phyloP scores from a whole-genome alignment of 1,140 invertebrate species.

The Reticulitermes speratus region DNA sequence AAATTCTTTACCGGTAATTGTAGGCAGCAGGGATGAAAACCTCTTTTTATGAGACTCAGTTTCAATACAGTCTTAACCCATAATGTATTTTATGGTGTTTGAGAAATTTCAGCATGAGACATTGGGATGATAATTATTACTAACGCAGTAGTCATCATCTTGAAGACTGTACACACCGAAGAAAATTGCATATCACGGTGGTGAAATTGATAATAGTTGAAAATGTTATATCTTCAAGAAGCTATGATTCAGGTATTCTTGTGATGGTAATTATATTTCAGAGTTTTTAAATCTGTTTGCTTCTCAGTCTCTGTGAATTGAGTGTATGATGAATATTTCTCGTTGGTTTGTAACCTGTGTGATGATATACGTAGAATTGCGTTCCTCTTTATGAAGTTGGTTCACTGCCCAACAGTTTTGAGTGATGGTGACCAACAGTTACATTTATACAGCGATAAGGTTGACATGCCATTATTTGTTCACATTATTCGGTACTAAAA shows the following conservation, averaged over 20 bases:
- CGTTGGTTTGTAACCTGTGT: neutral
- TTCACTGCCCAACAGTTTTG: neutral
- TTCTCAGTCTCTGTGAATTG: neutral
- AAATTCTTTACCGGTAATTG: neutral
- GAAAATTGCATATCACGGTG: neutral
- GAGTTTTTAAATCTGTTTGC: no score
- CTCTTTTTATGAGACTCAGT: neutral
- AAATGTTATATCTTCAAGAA: neutral
- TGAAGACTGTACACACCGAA: neutral
- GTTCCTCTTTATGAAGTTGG: neutral
- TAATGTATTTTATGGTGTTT: neutral
- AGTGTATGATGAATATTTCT: neutral
- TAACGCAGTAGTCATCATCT: neutral
- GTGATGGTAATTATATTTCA: no score
- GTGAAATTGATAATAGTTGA: neutral
- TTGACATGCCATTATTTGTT: neutral
- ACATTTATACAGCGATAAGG: neutral
- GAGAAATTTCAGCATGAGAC: neutral
- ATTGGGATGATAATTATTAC: neutral
- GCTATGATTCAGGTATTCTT: neutral
- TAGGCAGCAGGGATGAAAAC: no score
- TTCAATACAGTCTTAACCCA: neutral
- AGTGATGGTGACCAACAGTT: neutral
- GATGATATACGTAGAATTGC: neutral
- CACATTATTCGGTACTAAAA: neutral